Evolutionary conservation across 2,888 invertebrate genomes (phyloP), one percentile per base, ranked within the genome.

Genomic region (Andrena praecox): DNA sequence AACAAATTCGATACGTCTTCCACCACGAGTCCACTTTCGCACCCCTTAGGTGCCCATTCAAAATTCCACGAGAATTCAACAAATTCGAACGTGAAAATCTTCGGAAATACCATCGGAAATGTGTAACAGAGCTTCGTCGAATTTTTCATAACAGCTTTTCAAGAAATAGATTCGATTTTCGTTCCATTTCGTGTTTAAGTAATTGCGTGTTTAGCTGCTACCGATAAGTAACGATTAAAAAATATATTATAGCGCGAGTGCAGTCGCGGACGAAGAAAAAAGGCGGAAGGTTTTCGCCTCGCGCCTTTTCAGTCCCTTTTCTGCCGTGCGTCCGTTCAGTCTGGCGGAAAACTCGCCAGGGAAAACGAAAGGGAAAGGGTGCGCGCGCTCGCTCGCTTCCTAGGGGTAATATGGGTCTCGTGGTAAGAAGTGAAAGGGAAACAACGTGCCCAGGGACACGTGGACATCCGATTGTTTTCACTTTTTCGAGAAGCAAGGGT

Each of bases 311-410:
- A n/a, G 54, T 35, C 74, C 81, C 54, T 73, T 59, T 59, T 70
- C 66, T 52, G 56, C 60, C 35, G 52, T 33, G 83, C 20, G 59
- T 27, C n/a, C 35, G 84, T 56, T 68, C 80, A 77, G 1, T 64
- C 68, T 74, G 20, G 70, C 77, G 85, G 85, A 85, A 85, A 86
- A 77, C 63, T 42, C 72, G 16, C 42, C 63, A 29, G 66, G 85
- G 85, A 72, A 85, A 84, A 70, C 74, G 87, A 83, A 86, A 87
- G 82, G 84, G 88, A 86, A 87, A 86, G 88, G 90, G 90, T 90
- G 80, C 35, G 52, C 52, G 52, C 24, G 27, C 27, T 56, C 56
- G 56, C 10, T 56, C 64, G 75, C 42, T 72, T 76, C 63, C 80
- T 67, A 80, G 74, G 80, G 84, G 66, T 75, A 68, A 77, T 31